Conservation (phyloP, 2,888 invertebrate species). For the Entomobrya multifasciata region DNA sequence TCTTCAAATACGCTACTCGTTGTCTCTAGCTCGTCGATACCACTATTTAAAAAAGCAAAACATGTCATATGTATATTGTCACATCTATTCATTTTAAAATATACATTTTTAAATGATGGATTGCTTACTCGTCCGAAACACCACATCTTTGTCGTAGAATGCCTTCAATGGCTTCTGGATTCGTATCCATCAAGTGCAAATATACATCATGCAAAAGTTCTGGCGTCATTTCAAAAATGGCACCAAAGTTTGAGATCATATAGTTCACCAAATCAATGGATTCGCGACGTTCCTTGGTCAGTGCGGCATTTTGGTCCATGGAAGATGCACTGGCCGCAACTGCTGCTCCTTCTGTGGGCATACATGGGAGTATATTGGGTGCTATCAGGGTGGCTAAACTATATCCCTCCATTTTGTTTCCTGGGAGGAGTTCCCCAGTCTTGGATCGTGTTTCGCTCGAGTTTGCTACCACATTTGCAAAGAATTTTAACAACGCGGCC, state of each 20-base stretch:
- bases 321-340: constrained; percentile 49
- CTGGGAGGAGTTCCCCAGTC: constrained; percentile 85
- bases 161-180: constrained; percentile 90
- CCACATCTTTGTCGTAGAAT: constrained; percentile 81
- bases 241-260: constrained; percentile 88
- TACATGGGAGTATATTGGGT: constrained; percentile 93
- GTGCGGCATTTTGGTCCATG: constrained; percentile 81
- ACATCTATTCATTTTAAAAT: no score
- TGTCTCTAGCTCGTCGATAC: constrained; percentile 82
- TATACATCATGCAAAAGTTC: constrained; percentile 93
- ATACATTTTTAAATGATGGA: no score
- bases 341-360: constrained; percentile 83
- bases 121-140: constrained; percentile 82
- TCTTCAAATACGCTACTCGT: constrained; percentile 80
- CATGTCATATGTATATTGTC: no score
- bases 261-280: constrained; percentile 94
- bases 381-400: constrained; percentile 96
- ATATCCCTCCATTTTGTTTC: constrained; percentile 96
- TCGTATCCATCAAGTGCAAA: constrained; percentile 90
- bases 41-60: constrained; percentile 79
- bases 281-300: constrained; percentile 91
- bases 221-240: constrained; percentile 86
- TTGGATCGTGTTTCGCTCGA: constrained; percentile 86
- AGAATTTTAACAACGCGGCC: constrained; percentile 90
- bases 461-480: constrained; percentile 88